Evolutionary conservation across 2,113 vertebrate genomes (phyloP), one percentile per base, ranked within the genome.

Genomic region (Rhizomys pruinosus): DNA sequence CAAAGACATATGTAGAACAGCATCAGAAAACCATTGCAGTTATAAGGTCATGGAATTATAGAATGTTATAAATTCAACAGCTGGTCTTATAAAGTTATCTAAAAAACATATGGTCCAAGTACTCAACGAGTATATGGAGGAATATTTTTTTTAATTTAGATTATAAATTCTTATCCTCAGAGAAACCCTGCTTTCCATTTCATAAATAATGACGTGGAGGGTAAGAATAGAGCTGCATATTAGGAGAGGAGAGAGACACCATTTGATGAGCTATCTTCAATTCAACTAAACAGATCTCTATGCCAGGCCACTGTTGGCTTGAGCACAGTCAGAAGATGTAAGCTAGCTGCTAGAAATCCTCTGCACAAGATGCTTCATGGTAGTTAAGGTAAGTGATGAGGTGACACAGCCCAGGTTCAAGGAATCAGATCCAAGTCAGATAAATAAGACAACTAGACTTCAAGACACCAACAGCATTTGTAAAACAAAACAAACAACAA

Each of bases 1-100:
- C 52, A 85, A 71, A 96, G 61, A 79, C 23, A 77, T 44, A 73
- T 80, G 3, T 42, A 88, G 17, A 91, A 89, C 76, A 29, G 47
- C 4, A 63, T 7, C 11, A 80, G 63, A 32, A 92, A 90, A 29
- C 22, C 66, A 93, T 66, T 79, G 61, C 44, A 88, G 82, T 47
- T 81, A 64, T 71, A 91, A 34, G 4, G 5, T 84, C 32, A 78
- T 3, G 3, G 23, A 72, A 79, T 85, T 64, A 85, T 34, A 78
- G 59, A 72, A 71, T 68, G 6, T 72, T 57, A 87, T 52, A 61
- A 74, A 52, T 29, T 78, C 37, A 73, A 85, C 9, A 47, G n/a
- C 39, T 87, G 10, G 13, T 89, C 74, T 87, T 87, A 71, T 32
- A 87, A 95, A 89, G 37, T 39, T 88, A 78, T 47, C 9, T 52